Evolutionary conservation across 2,888 invertebrate genomes (phyloP), one percentile per base, ranked within the genome.

Genomic region (Protophormia terraenovae): DNA sequence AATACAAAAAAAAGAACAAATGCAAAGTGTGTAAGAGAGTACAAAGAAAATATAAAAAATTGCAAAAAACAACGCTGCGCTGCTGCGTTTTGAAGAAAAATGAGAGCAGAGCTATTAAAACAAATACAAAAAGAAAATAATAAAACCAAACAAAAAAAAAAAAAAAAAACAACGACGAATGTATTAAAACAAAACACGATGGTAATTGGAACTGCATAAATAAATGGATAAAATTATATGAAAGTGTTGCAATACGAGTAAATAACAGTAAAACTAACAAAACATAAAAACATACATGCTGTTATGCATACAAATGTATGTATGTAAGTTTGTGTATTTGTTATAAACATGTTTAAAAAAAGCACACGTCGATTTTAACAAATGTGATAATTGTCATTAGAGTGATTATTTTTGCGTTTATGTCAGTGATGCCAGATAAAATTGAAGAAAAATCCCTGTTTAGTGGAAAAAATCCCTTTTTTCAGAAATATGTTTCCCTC

Each of bases 351-450:
- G 50, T 67, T 73, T 67, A 67, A 80, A n/a, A n/a, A n/a, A n/a
- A n/a, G n/a, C n/a, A 67, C 45, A 79, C 64, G 22, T 75, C 50
- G 64, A 72, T 76, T 79, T 53, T 72, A 73, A 73, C 62, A 85
- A 82, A 85, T 81, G 77, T 71, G 69, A 78, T 85, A 82, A 82
- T 85, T 82, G 84, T 78, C 69, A 85, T 85, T 81, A 69, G 32
- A 69, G 29, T 38, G 73, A 77, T 66, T 55, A 79, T 50, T 71
- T 27, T 12, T 50, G 47, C 47, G 78, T 29, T 58, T 50, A n/a
- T n/a, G n/a, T n/a, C n/a, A n/a, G n/a, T n/a, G n/a, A n/a, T n/a
- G n/a, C n/a, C n/a, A n/a, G n/a, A n/a, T n/a, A n/a, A n/a, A n/a
- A n/a, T n/a, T n/a, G n/a, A n/a, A n/a, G n/a, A n/a, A n/a, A n/a